Conservation (phyloP, 2,888 invertebrate genomes). For the Ennomos fuscantarius region DNA sequence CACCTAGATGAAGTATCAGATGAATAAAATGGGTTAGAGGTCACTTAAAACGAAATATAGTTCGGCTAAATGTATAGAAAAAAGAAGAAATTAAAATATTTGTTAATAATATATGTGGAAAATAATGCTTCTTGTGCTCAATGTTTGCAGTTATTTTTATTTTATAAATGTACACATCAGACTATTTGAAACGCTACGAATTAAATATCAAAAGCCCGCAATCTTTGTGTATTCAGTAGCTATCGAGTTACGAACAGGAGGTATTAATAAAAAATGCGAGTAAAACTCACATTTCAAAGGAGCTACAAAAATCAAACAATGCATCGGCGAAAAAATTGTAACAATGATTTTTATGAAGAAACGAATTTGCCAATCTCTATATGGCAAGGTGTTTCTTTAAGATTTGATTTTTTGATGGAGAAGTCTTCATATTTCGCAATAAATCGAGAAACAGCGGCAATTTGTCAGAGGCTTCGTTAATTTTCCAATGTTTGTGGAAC, state of each 20-base stretch:
- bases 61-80: too few species aligned
- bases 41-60: too few species aligned
- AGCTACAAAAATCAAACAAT: constrained; percentile 50
- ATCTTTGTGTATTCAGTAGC: constrained; percentile 52
- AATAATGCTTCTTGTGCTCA: too few species aligned
- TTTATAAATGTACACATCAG: constrained; percentile 1
- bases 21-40: too few species aligned
- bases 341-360: constrained; percentile 13
- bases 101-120: too few species aligned
- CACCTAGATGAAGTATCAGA: too few species aligned
- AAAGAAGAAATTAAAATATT: too few species aligned
- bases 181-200: constrained; percentile 7
- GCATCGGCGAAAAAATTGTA: constrained; percentile 36
- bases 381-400: constrained; percentile 24
- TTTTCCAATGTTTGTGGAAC: constrained; percentile 29
- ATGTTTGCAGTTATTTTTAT: too few species aligned
- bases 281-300: constrained; percentile 53
- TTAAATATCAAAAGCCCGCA: constrained; percentile 46
- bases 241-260: constrained; percentile 54
- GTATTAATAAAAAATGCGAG: constrained; percentile 51
- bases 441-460: constrained; percentile 27
- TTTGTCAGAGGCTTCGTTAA: constrained; percentile 30
- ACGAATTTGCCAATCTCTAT: constrained; percentile 29
- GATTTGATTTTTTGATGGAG: constrained; percentile 18
- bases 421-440: constrained; percentile 23